phyloP scores from a whole-genome alignment of 2,888 invertebrate species.

The Sinodicranocentrus sp. region DNA sequence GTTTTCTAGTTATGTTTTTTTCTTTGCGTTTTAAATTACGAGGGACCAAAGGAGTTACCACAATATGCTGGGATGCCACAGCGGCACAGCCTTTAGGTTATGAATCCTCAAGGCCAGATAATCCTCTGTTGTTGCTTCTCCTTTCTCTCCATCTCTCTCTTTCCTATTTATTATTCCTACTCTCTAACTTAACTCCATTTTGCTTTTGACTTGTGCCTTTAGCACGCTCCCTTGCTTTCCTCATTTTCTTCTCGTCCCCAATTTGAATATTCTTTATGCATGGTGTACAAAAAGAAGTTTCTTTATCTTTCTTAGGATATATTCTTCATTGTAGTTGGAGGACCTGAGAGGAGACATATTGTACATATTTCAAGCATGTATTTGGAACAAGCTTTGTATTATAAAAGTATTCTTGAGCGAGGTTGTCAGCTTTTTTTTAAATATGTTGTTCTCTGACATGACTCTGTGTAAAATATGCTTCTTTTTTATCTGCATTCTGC shows the following conservation, averaged over 20 bases:
- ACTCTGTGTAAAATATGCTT: constrained; percentile 27
- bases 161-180: constrained; percentile 49
- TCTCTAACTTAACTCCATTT: constrained; percentile 31
- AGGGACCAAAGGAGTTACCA: background rate
- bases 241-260: constrained; percentile 46
- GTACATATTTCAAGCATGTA: too few species aligned
- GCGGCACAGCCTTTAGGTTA: constrained; percentile 36
- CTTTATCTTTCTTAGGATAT: too few species aligned
- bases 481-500: constrained; percentile 33
- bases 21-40: constrained; percentile 21
- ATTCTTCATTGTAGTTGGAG: too few species aligned
- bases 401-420: background rate
- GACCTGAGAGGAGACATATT: background rate
- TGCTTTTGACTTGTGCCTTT: constrained; percentile 55
- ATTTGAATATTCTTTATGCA: constrained; percentile 59
- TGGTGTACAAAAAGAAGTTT: constrained; percentile 37
- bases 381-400: too few species aligned
- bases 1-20: constrained; percentile 23
- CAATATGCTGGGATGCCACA: constrained; percentile 33
- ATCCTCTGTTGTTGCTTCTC: constrained; percentile 47
- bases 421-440: constrained; percentile 3
- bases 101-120: constrained; percentile 60
- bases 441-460: background rate
- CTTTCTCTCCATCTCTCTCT: constrained; percentile 6
- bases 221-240: constrained; percentile 10